Percentiles rank a stretch among this genome's conserved stretches.
phyloP scores from a whole-genome alignment of 2,797 vertebrate species.

The Potorous gilbertii region DNA sequence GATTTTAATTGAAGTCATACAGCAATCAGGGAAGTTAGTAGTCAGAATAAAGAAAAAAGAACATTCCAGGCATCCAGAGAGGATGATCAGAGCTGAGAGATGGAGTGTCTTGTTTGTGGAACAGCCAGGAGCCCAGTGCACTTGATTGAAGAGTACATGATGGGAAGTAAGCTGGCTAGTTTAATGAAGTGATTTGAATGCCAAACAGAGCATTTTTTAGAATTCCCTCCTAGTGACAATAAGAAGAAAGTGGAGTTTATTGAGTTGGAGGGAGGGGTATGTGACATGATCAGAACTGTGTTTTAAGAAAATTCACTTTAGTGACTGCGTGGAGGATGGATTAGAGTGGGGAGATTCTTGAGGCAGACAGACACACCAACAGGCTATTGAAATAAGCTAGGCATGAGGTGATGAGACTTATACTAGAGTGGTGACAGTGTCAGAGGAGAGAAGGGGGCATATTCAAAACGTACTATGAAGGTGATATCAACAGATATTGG shows the following conservation, averaged over 20 bases:
- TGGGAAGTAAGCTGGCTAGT: background rate
- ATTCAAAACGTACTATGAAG: too few relatives aligned
- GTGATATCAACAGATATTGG: too few relatives aligned
- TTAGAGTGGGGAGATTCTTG: too few relatives aligned
- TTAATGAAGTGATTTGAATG: background rate
- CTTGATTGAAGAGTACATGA: background rate
- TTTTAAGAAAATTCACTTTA: background rate
- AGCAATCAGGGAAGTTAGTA: background rate
- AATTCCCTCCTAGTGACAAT: background rate
- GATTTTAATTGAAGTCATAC: background rate
- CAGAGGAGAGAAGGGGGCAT: too few relatives aligned
- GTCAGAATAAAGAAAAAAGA: background rate
- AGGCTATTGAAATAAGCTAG: too few relatives aligned
- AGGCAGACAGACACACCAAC: too few relatives aligned
- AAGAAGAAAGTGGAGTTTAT: background rate
- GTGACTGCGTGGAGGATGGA: too few relatives aligned
- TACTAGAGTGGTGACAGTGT: too few relatives aligned
- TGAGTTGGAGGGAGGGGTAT: background rate
- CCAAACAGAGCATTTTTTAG: background rate
- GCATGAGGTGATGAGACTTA: too few relatives aligned
- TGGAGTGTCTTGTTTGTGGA: background rate
- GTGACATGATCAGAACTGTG: background rate
- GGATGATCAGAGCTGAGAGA: background rate
- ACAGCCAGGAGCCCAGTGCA: background rate
- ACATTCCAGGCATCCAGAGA: background rate